Conservation (phyloP, 2,888 invertebrate species). For the Operophtera brumata region DNA sequence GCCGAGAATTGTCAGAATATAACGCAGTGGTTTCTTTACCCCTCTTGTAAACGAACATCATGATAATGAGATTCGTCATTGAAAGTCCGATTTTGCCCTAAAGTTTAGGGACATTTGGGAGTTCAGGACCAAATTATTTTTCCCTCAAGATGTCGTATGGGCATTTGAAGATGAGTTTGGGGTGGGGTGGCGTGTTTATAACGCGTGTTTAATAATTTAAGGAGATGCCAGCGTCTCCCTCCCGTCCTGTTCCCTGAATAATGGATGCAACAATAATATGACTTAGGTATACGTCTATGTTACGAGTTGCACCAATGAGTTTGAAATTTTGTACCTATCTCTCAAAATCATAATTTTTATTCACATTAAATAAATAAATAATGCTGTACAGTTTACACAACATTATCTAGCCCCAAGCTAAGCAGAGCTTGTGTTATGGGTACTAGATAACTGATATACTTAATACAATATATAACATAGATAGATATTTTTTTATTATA, state of each 20-base stretch:
- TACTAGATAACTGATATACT: no score
- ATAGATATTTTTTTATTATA: no score
- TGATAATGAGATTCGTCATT: slow-evolving; percentile 33
- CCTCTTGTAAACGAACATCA: slow-evolving; percentile 27
- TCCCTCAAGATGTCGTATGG: slow-evolving; percentile 56
- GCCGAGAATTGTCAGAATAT: slow-evolving; percentile 6
- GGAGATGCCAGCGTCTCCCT: slow-evolving; percentile 55
- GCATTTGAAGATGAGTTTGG: slow-evolving; percentile 62
- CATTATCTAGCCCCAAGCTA: no score
- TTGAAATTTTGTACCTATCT: slow-evolving; percentile 25
- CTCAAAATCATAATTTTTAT: no score
- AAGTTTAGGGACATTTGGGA: slow-evolving; percentile 32
- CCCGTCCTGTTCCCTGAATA: slow-evolving; percentile 67
- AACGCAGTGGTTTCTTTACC: slow-evolving; percentile 15
- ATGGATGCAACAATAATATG: slow-evolving; percentile 76
- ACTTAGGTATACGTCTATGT: slow-evolving; percentile 53
- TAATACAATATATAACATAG: no score
- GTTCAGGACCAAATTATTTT: slow-evolving; percentile 52
- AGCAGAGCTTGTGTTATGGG: no score
- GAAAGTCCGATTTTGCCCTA: slow-evolving; percentile 35
- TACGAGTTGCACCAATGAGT: slow-evolving; percentile 5
- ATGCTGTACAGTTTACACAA: no score
- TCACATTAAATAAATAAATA: no score
- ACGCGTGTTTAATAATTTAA: slow-evolving; percentile 78
- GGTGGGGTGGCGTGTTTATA: slow-evolving; percentile 63